A percentile compares a stretch with the other conserved stretches of the same genome.
phyloP scores from a whole-genome alignment of 64 coral and sea anemone genomes.

The Montipora foliosa region DNA sequence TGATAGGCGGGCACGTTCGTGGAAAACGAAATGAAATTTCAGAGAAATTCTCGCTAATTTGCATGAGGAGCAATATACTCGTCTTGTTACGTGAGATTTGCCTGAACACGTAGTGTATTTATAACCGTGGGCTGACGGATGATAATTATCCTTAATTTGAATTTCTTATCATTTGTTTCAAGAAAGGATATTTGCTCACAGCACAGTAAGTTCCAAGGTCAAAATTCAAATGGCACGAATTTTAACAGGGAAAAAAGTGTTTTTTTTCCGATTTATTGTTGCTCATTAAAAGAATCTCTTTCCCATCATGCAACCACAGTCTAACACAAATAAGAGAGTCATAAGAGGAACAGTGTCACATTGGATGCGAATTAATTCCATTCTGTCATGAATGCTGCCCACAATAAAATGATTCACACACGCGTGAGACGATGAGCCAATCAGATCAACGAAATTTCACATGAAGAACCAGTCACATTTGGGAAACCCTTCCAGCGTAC shows the following conservation, averaged over 20 bases:
- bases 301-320: background rate
- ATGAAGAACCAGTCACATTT: conserved; percentile 25
- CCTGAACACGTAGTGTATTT: background rate
- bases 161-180: background rate
- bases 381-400: conserved; percentile 39
- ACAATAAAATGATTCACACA: conserved; percentile 47
- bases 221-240: background rate
- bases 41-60: background rate
- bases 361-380: background rate
- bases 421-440: background rate
- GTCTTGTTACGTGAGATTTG: background rate
- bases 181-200: background rate
- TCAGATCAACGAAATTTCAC: background rate
- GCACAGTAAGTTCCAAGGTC: background rate
- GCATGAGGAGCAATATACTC: background rate
- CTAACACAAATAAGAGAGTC: background rate
- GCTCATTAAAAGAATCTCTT: background rate
- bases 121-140: background rate
- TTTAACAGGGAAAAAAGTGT: too few species aligned
- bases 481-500: background rate
- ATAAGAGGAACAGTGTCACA: background rate
- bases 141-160: conserved; percentile 14
- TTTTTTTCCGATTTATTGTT: too few species aligned
- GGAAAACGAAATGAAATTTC: background rate
- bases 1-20: too few species aligned